phyloP scores from a whole-genome alignment of 2,113 vertebrate genomes.

The Pelecanoides urinatrix region DNA sequence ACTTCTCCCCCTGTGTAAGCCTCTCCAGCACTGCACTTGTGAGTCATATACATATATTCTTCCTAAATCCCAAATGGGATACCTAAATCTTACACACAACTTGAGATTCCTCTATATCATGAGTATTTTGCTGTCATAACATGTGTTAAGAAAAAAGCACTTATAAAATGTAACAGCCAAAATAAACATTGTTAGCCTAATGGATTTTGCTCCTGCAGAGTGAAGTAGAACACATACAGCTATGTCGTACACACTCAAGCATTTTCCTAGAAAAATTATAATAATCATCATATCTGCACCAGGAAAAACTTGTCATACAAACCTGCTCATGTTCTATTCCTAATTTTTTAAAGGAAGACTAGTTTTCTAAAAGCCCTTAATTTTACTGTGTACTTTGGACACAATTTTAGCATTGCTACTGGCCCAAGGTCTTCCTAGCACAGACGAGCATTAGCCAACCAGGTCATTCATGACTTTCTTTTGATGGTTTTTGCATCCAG shows the following conservation, averaged over 20 bases:
- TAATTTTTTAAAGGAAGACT: neutral
- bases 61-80: neutral
- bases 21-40: neutral
- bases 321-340: neutral
- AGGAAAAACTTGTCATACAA: neutral
- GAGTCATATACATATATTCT: neutral
- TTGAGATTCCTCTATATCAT: neutral
- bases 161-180: neutral
- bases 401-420: neutral
- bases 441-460: neutral
- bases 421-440: neutral
- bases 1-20: neutral
- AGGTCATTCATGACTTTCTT: neutral
- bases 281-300: neutral
- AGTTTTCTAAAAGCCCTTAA: neutral
- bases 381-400: neutral
- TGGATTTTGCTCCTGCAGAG: neutral
- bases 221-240: neutral
- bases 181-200: neutral
- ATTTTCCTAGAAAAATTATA: neutral
- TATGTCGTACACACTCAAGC: neutral
- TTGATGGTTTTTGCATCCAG: neutral
- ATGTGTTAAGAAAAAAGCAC: neutral
- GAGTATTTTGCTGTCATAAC: neutral
- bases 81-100: neutral